Base-by-base conservation (phyloP, 2,888 invertebrate species). In the Parasteatoda lunata region DNA sequence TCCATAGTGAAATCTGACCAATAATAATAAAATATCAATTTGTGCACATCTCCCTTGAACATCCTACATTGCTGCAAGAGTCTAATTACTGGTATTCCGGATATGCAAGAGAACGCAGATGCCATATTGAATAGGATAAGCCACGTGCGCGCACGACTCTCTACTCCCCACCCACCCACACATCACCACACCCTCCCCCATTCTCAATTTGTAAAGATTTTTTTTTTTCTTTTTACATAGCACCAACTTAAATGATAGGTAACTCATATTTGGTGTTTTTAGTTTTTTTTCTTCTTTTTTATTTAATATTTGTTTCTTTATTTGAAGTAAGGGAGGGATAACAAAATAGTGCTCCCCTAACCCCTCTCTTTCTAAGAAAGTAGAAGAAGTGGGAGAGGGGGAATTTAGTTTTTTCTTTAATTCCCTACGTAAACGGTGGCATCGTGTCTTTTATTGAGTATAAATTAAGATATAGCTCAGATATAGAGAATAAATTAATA, bases 41-140 rank as follows among this genome's bases (percentile, higher is more conserved):
- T 77, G 71, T 4, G 64, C 4, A 54, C 45, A 69, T 30, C 30
- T 77, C 84, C 77, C 15, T 45, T 15, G 8, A 49, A 13, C 59
- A 66, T 3, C 8, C 11, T 15, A 7, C 75, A 49, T 51, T 15
- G 66, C 52, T 45, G 52, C 51, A 59, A 30, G 71, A 86, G 85
- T 77, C 85, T 86, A 86, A 86, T 86, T 86, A 86, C 77, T 77
- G 80, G 15, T 80, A 86, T 86, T 69, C 85, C 85, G 85, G 85
- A 86, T 86, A 86, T 81, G 85, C 85, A 15, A 70, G 54, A 70
- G 72, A 79, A 77, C 77, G 84, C 66, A 77, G 48, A 71, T 68
- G 76, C 82, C 77, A 83, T 73, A 78, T 73, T 49, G 78, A 75
- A 78, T 85, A 66, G 78, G 70, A 79, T 49, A n/a, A 65, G 84